A percentile compares a stretch with the other conserved stretches of the same genome.
phyloP scores from a whole-genome alignment of 2,797 vertebrate species.

The Saguinus oedipus region DNA sequence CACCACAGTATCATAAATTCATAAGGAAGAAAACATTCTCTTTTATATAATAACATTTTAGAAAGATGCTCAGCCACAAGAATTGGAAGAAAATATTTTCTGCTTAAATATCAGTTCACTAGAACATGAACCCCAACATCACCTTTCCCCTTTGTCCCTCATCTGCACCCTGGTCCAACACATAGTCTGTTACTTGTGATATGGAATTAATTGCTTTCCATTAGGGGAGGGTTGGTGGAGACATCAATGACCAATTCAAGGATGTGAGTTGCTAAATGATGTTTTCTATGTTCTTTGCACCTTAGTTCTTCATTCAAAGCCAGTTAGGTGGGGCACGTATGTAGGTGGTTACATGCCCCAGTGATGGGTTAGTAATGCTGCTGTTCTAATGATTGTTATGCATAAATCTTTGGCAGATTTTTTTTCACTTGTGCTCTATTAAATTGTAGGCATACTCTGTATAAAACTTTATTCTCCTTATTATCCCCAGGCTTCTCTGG shows the following conservation, averaged over 20 bases:
- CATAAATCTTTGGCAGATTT: neutral
- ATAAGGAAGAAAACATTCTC: neutral
- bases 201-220: neutral
- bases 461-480: constrained; percentile 3
- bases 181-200: neutral
- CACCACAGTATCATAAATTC: neutral
- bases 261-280: neutral
- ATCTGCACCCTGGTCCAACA: neutral
- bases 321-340: neutral
- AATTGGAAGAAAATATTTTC: constrained; percentile 9
- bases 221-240: neutral
- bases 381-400: neutral
- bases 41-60: neutral
- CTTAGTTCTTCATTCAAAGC: constrained; percentile 21
- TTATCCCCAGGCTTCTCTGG: neutral
- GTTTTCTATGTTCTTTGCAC: neutral
- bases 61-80: neutral
- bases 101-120: constrained; percentile 28
- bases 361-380: neutral
- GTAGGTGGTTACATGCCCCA: neutral
- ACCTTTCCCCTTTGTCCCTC: neutral
- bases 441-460: neutral
- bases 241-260: neutral
- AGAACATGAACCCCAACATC: neutral
- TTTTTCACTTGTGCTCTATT: neutral